Evolutionary conservation across 1,140 invertebrate genomes (phyloP), one percentile per base, ranked within the genome.

Genomic region (Tetranychus cinnabarinus): DNA sequence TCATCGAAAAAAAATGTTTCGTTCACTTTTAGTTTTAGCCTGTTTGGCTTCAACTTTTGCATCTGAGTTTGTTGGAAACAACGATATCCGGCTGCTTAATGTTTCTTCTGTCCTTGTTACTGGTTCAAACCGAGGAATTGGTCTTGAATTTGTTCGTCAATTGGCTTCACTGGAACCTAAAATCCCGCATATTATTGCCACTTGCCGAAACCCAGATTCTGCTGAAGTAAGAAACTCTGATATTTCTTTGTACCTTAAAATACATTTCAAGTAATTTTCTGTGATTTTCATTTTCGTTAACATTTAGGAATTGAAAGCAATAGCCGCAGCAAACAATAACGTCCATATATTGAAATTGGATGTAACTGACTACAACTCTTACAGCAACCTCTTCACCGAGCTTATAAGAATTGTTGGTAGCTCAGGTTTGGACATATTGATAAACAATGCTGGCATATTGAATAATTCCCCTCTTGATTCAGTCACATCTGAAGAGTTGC

Each of bases 71-170:
- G 23, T 23, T 23, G 23, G 23, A 23, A 23, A 23, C 23, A 23
- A 23, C 23, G 23, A 23, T 23, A 23, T 23, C 23, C 23, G 23
- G 10, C 5, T 42, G 39, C 39, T 42, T 42, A 10, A 42, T 5
- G 39, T 59, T 47, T 12, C 36, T 23, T 35, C 23, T 34, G 79
- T 89, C 64, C 72, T 92, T 63, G 81, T 91, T 62, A 92, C 88
- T 8, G 88, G 88, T 35, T 83, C 83, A 56, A 91, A 89, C 70
- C 78, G 88, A 48, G 88, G 89, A 15, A 72, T 92, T 50, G 88
- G 88, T 33, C 72, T 91, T 37, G 86, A 86, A 55, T 74, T 92
- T 61, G 80, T 89, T 1, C 84, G 82, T 72, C 77, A 82, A 70
- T 67, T 85, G 34, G 62, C 68, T 45, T 66, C 70, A 47, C 66